Evolutionary conservation across 2,113 vertebrate genomes (phyloP), one percentile per base, ranked within the genome.

Genomic region (Tupaia tana): DNA sequence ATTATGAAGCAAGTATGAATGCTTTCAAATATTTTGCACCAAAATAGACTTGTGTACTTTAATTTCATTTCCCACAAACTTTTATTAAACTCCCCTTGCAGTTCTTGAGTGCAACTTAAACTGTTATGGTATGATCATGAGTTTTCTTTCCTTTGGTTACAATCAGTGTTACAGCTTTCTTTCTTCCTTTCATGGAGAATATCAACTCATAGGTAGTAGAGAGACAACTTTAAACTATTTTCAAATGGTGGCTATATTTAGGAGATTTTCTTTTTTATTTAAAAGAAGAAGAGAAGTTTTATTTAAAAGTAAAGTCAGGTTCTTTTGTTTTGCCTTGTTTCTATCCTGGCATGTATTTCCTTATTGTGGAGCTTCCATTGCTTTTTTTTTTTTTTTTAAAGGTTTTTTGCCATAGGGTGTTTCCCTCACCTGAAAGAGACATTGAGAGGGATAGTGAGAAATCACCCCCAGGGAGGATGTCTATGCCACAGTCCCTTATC

Each of bases 191-290:
- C 22, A 24, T 52, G 24, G 56, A 82, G 11, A 86, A 11, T 78
- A 29, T 61, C 18, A 63, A 74, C 54, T 31, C 52, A 34, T 24
- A 63, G 3, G n/a, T 24, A 63, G 3, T 66, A 86, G 20, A 86
- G 34, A 93, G 66, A 84, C 27, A 90, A 67, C 34, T 71, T 94
- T 31, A 80, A 83, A 19, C 56, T 24, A 6, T 86, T 93, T 84
- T 73, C 77, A 78, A 52, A 86, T 27, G 14, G 10, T 95, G 34
- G 61, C 29, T 66, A 91, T 66, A 56, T 25, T 70, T 75, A 2
- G 43, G 43, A 34, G 16, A 2, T 59, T 1, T 64, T 75, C 22
- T 16, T 20, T 58, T 18, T 18, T 31, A 18, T n/a, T 18, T 71
- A 31, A 71, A 15, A 18, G 29, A 71, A 3, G 31, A 29, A 16